Conservation (phyloP, 2,888 invertebrate genomes). For the Emesis castigata region DNA sequence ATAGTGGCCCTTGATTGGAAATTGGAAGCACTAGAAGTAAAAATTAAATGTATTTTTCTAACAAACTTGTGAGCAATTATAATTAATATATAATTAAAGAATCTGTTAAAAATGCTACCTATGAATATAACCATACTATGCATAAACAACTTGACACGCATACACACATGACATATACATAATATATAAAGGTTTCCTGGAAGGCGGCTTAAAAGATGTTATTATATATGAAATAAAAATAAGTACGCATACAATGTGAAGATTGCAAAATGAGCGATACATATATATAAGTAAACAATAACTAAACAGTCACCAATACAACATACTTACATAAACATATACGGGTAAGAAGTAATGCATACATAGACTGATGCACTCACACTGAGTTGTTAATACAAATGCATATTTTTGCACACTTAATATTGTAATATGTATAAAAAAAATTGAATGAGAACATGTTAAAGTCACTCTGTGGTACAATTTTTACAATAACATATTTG, state of each 20-base stretch:
- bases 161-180: too few relatives aligned
- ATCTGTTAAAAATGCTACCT: too few relatives aligned
- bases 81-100: too few relatives aligned
- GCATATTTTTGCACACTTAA: neutral
- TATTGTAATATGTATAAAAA: neutral
- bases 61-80: too few relatives aligned
- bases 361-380: neutral
- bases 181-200: neutral
- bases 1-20: too few relatives aligned
- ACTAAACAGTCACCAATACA: neutral
- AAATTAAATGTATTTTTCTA: too few relatives aligned
- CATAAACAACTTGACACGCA: too few relatives aligned
- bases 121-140: too few relatives aligned
- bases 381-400: neutral
- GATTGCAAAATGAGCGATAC: conserved; percentile 50
- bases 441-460: too few relatives aligned
- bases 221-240: neutral
- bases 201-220: neutral
- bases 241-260: conserved; percentile 19
- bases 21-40: too few relatives aligned
- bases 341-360: neutral
- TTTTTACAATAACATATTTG: neutral
- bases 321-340: neutral
- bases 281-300: conserved; percentile 31
- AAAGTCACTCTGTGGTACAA: neutral